Conservation (phyloP, 2,888 invertebrate species). For the Chydorus sphaericus region DNA sequence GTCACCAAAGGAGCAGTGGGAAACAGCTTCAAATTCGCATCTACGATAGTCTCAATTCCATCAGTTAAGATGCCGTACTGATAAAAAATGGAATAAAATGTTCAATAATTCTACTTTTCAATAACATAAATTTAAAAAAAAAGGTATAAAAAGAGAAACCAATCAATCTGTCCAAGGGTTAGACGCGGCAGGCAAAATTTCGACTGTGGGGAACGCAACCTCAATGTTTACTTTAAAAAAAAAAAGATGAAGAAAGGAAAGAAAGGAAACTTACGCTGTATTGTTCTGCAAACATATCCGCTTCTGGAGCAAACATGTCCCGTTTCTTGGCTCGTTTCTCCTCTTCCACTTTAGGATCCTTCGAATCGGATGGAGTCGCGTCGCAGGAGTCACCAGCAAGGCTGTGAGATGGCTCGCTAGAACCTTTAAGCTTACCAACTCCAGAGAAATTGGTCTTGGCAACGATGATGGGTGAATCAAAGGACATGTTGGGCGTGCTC, state of each 20-base stretch:
- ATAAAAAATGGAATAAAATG: neutral
- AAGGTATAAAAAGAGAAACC: neutral
- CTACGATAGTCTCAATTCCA: constrained; percentile 6
- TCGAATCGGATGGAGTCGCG: neutral
- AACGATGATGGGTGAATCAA: constrained; percentile 3
- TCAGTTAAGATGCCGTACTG: neutral
- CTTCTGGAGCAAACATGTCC: constrained; percentile 82
- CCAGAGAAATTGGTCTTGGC: neutral
- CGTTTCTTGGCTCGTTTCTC: constrained; percentile 45
- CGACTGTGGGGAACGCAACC: no score
- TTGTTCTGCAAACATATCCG: constrained; percentile 61
- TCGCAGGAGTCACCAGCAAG: no score
- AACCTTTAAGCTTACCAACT: neutral
- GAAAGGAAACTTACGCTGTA: constrained; percentile 43
- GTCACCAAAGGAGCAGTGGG: constrained; percentile 4
- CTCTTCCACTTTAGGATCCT: neutral
- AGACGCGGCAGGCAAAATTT: no score
- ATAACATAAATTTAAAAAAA: no score
- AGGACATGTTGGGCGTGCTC: constrained; percentile 7
- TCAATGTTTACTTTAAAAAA: no score
- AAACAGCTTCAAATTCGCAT: neutral
- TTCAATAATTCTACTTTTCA: no score
- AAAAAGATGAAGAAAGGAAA: neutral
- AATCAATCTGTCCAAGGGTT: no score
- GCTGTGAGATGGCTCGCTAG: neutral